Evolutionary conservation across 2,113 vertebrate genomes (phyloP).

Genomic region (Neogale vison): DNA sequence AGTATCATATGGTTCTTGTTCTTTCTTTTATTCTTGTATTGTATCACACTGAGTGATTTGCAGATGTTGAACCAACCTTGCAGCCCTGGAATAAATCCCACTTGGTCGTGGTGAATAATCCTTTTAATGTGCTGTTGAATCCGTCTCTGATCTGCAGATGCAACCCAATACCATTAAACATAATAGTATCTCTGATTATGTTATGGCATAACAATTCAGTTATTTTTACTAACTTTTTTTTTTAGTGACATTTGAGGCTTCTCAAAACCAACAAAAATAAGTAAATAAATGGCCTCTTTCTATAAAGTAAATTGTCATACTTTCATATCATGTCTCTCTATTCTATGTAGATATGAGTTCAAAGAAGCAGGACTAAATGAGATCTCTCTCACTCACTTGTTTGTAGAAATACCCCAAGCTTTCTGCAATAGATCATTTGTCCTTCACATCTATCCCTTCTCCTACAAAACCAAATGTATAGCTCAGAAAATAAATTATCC

Average conservation of each 20-base stretch:
- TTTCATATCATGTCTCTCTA: background rate
- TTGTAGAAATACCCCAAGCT: background rate
- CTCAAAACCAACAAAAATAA: background rate
- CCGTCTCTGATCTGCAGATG: background rate
- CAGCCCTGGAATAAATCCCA: too few relatives aligned
- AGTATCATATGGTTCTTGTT: too few relatives aligned
- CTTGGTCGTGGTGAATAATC: too few relatives aligned
- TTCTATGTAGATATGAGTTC: background rate
- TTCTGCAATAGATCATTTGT: background rate
- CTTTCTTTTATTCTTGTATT: too few relatives aligned
- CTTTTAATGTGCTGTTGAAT: too few relatives aligned
- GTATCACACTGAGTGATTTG: too few relatives aligned
- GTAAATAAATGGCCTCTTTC: background rate
- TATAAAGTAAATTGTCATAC: background rate
- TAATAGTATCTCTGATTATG: background rate
- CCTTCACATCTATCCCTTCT: background rate
- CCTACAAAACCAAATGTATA: background rate
- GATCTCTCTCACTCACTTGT: background rate
- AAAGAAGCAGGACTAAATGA: background rate
- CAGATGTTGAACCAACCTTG: too few relatives aligned
- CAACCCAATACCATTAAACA: background rate
- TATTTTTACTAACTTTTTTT: background rate
- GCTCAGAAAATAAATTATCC: background rate
- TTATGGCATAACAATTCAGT: background rate
- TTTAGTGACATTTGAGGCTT: background rate